A percentile compares a stretch with the other conserved stretches of the same genome.
Conservation (phyloP, 2,888 invertebrate genomes). For the Xylota sylvarum region DNA sequence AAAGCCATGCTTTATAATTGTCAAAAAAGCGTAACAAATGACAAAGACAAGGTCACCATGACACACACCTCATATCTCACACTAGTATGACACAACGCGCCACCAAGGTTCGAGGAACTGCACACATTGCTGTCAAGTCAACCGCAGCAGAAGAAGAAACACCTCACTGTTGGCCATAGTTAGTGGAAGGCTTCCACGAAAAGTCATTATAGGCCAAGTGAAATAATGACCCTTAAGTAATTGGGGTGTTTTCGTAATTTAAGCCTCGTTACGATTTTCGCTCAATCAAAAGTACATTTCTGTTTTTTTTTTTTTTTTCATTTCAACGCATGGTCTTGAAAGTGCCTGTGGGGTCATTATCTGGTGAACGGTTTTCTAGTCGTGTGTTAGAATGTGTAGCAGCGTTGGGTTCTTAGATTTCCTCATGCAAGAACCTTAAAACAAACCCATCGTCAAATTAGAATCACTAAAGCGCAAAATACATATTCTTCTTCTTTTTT, state of each 20-base stretch:
- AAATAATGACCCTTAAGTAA: slow-evolving; percentile 56
- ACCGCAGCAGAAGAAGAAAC: slow-evolving; percentile 14
- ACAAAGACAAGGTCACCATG: slow-evolving; percentile 63
- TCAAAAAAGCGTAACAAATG: slow-evolving; percentile 42
- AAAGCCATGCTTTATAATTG: slow-evolving; percentile 21
- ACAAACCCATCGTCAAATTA: slow-evolving; percentile 60
- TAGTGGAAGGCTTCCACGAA: slow-evolving; percentile 39
- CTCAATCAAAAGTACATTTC: slow-evolving; percentile 62
- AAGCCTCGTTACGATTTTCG: slow-evolving; percentile 29
- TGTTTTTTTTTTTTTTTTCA: neutral
- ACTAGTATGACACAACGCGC: slow-evolving; percentile 39
- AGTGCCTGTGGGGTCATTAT: slow-evolving; percentile 66
- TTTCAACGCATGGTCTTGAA: slow-evolving; percentile 4
- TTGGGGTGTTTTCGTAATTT: slow-evolving; percentile 39
- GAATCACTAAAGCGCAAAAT: slow-evolving; percentile 71
- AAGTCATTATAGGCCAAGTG: slow-evolving; percentile 31
- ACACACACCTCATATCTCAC: slow-evolving; percentile 39
- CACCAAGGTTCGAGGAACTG: slow-evolving; percentile 38
- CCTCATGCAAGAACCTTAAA: slow-evolving; percentile 67
- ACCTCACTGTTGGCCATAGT: slow-evolving; percentile 1
- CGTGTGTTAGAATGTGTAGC: slow-evolving; percentile 25
- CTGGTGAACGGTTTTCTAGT: slow-evolving; percentile 62
- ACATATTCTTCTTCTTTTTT: slow-evolving; percentile 3
- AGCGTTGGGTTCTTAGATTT: slow-evolving; percentile 33
- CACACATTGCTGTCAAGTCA: slow-evolving; percentile 52